These are phyloP conservation scores for Chymomyza fuscimana DNA, from an alignment of 2,888 invertebrate species.

Conservation along the genomic window DNA sequence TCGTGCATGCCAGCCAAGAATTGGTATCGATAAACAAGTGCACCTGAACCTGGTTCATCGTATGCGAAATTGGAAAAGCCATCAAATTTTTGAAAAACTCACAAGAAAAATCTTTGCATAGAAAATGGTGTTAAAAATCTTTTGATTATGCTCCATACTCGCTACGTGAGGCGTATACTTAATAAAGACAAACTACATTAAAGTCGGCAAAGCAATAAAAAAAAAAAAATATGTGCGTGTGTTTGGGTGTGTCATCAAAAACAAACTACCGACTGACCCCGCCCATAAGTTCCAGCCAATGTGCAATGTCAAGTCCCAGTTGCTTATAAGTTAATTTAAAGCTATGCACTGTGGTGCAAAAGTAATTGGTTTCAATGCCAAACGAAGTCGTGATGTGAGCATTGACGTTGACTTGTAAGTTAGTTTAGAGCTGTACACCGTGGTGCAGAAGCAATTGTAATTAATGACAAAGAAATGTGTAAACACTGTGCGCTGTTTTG, in stretches of 20 bases:
- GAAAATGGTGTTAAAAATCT: no score
- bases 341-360: background rate
- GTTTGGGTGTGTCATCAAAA: constrained; percentile 25
- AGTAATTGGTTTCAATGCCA: background rate
- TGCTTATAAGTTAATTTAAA: no score
- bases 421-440: no score
- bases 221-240: constrained; percentile 13
- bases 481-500: no score
- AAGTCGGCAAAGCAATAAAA: constrained; percentile 25
- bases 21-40: background rate
- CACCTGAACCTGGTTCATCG: background rate
- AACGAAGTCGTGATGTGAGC: no score
- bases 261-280: constrained; percentile 34
- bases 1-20: background rate
- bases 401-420: no score
- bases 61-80: no score
- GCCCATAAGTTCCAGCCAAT: background rate
- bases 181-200: constrained; percentile 37
- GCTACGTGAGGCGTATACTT: background rate
- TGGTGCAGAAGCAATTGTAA: no score
- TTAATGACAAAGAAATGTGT: no score
- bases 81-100: background rate
- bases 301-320: background rate
- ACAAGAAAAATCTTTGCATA: constrained; percentile 17
- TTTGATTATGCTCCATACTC: background rate